phyloP scores from a whole-genome alignment of 2,888 invertebrate species.

The Dyspetes luteomarginatus region DNA sequence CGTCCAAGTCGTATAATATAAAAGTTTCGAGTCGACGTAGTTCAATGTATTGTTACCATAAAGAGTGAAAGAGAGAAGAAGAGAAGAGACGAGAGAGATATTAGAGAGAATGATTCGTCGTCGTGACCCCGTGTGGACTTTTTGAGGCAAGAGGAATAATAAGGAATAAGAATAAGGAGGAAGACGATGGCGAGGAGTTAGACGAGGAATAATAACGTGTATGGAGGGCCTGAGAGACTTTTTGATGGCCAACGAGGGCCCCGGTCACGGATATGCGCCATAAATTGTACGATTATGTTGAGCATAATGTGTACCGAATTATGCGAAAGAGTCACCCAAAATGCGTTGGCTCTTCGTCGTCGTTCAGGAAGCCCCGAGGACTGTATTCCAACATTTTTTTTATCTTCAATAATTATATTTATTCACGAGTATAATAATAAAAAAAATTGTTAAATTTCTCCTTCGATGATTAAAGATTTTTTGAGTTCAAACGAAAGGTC shows the following conservation, averaged over 20 bases:
- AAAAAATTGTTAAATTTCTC: not conserved
- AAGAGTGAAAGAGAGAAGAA: slow-evolving; percentile 55
- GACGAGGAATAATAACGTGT: slow-evolving; percentile 48
- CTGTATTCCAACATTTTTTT: not conserved
- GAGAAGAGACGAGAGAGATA: slow-evolving; percentile 54
- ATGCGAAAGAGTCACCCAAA: slow-evolving; percentile 64
- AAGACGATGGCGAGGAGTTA: slow-evolving; percentile 36
- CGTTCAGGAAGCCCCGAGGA: slow-evolving; percentile 13
- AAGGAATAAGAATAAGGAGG: slow-evolving; percentile 39
- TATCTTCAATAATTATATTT: slow-evolving; percentile 25
- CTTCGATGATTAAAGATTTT: not conserved
- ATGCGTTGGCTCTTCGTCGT: slow-evolving; percentile 7
- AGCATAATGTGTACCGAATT: slow-evolving; percentile 70
- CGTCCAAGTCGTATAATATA: slow-evolving; percentile 66
- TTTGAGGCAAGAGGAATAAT: slow-evolving; percentile 38
- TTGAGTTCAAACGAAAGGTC: not conserved
- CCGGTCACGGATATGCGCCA: slow-evolving; percentile 67
- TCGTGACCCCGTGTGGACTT: slow-evolving; percentile 54
- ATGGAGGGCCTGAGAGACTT: slow-evolving; percentile 50
- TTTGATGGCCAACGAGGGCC: slow-evolving; percentile 46
- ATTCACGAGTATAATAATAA: not conserved
- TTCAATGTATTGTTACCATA: slow-evolving; percentile 63
- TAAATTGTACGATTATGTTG: slow-evolving; percentile 75
- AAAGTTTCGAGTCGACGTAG: slow-evolving; percentile 35
- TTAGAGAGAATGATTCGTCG: slow-evolving; percentile 56